Base-by-base conservation (phyloP, 2,797 vertebrate species). In the Tarsius wallacei region DNA sequence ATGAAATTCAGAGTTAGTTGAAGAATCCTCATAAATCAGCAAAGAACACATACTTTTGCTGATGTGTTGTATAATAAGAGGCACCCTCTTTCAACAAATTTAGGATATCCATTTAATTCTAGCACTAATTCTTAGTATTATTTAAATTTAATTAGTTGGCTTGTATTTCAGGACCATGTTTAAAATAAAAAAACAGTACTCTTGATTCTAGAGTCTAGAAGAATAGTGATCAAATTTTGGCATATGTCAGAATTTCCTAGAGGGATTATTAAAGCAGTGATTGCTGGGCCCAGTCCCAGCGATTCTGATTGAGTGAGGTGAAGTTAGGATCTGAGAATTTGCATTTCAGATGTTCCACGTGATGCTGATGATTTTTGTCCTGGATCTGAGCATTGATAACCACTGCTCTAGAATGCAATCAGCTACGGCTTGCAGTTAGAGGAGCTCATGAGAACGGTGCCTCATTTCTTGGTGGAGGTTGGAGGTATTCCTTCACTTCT, bases 61-160 rank as follows among this genome's bases (percentile, higher is more conserved):
- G 63, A 36, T 81, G 8, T 12, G 10, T 28, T 24, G 6, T 81
- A 19, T 71, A n/a, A 73, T 28, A 53, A 83, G 78, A 78, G 4
- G 33, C 64, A 73, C 12, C 36, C 6, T 86, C 53, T 57, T 97
- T 28, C 55, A 74, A 7, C 10, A 86, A 57, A 0, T 83, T 91
- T 24, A 82, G 42, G 28, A 14, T 2, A 82, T 57, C 11, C 7
- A 53, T 88, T 84, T n/a, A 76, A 68, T 87, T 36, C 28, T 78
- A 42, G 14, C 42, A 63, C 16, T 92, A 63, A 42, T 90, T 84
- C 26, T 87, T 90, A 24, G 4, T 77, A 81, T 49, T 76, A 71
- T 77, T 81, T 9, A 94, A 33, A 95, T 85, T 68, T 87, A 22
- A 84, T 95, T 77, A 77, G 3, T 76, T 76, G 22, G 70, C 47